These are phyloP conservation scores for Scyliorhinus canicula DNA, from an alignment of 2,797 vertebrate genomes.

Conservation along the genomic window DNA sequence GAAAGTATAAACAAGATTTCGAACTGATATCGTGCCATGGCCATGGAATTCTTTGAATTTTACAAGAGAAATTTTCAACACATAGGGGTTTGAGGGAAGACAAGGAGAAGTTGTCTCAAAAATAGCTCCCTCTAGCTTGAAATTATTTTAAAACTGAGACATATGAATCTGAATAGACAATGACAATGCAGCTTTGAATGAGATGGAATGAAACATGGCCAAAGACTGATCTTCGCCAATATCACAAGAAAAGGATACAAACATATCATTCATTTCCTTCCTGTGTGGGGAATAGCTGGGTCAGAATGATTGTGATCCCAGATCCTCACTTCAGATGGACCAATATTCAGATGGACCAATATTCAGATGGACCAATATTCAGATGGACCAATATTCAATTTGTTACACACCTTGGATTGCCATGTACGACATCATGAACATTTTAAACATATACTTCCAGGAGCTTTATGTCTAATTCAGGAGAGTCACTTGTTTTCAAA, in stretches of 20 bases:
- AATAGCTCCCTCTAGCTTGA: not conserved
- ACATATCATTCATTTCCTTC: not conserved
- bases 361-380: not conserved
- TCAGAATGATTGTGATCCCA: not conserved
- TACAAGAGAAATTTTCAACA: not conserved
- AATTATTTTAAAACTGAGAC: not conserved
- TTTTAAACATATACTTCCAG: not conserved
- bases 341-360: not conserved
- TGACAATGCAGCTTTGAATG: not conserved
- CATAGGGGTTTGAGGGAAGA: not conserved
- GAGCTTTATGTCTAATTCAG: not conserved
- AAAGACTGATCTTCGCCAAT: not conserved
- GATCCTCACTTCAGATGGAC: not conserved
- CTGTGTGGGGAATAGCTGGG: not conserved
- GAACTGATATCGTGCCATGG: not conserved
- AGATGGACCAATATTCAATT: not conserved
- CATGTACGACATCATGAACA: not conserved
- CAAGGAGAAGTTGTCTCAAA: not conserved
- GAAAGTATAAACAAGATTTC: not conserved
- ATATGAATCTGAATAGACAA: not conserved
- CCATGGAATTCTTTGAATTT: not conserved
- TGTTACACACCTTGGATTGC: not conserved
- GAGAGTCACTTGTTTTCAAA: not conserved
- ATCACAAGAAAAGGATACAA: not conserved
- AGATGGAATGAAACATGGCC: not conserved